Percentiles rank a stretch among this genome's conserved stretches.
Evolutionary conservation across 2,797 vertebrate genomes (phyloP).

Genomic region (Cheirogaleus major): DNA sequence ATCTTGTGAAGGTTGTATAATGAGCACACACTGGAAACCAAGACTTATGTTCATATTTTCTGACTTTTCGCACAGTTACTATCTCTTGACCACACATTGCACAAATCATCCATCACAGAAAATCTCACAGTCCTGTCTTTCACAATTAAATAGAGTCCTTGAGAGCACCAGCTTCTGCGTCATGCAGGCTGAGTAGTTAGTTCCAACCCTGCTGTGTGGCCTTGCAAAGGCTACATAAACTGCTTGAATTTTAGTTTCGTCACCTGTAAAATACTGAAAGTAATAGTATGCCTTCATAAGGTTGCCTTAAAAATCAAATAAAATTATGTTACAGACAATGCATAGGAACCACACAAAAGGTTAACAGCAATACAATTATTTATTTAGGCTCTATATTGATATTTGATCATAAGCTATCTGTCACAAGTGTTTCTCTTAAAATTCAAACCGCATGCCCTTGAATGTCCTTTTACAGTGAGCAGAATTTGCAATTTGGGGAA

Average conservation of each 20-base stretch:
- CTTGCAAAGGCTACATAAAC: not conserved
- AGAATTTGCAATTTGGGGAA: not conserved
- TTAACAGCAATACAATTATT: not conserved
- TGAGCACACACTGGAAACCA: not conserved
- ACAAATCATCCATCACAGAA: not conserved
- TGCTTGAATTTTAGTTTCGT: not conserved
- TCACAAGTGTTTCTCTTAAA: not conserved
- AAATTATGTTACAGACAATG: not conserved
- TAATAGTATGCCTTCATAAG: not conserved
- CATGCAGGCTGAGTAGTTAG: no score
- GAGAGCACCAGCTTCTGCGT: not conserved
- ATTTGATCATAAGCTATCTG: not conserved
- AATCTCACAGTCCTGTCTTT: not conserved
- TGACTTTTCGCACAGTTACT: not conserved
- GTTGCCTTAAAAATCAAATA: not conserved
- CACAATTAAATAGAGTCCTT: not conserved
- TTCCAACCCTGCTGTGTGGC: not conserved
- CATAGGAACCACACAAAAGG: not conserved
- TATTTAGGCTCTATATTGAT: not conserved
- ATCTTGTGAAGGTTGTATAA: not conserved
- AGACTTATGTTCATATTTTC: not conserved
- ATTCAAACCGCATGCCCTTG: not conserved
- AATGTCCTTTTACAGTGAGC: not conserved
- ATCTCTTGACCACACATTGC: not conserved
- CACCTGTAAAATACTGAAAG: not conserved